These are phyloP conservation scores for Gorsachius magnificus DNA, from an alignment of 2,797 vertebrate genomes.

Conservation along the genomic window DNA sequence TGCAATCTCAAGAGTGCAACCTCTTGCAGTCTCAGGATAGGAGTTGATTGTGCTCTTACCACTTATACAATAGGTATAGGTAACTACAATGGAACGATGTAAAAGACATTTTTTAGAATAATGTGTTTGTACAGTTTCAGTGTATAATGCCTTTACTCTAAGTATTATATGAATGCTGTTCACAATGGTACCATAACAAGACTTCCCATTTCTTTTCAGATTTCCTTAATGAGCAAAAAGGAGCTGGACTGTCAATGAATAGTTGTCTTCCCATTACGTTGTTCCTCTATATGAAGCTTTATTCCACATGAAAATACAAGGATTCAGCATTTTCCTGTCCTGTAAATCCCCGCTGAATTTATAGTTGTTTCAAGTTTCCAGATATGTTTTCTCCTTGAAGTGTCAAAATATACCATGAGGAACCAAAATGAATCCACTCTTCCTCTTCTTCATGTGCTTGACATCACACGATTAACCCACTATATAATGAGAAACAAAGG, in stretches of 20 bases:
- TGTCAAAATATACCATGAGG: background rate
- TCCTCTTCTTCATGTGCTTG: background rate
- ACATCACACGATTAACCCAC: background rate
- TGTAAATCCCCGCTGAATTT: background rate
- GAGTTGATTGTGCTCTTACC: background rate
- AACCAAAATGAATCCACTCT: background rate
- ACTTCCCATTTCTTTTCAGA: background rate
- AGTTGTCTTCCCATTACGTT: background rate
- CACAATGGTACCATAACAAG: background rate
- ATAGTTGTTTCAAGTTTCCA: background rate
- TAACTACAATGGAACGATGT: background rate
- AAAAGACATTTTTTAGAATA: background rate
- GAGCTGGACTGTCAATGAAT: background rate
- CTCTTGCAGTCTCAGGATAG: background rate
- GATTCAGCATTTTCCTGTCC: background rate
- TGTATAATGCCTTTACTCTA: background rate
- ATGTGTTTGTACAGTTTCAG: rapidly evolving
- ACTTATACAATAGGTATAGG: background rate
- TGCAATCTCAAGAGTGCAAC: background rate
- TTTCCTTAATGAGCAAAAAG: background rate
- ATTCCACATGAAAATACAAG: background rate
- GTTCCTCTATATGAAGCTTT: background rate
- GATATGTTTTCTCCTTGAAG: background rate
- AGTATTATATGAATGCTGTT: background rate
- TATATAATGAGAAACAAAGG: background rate